phyloP scores from a whole-genome alignment of 2,113 vertebrate genomes.

The Gorsachius goisagi region DNA sequence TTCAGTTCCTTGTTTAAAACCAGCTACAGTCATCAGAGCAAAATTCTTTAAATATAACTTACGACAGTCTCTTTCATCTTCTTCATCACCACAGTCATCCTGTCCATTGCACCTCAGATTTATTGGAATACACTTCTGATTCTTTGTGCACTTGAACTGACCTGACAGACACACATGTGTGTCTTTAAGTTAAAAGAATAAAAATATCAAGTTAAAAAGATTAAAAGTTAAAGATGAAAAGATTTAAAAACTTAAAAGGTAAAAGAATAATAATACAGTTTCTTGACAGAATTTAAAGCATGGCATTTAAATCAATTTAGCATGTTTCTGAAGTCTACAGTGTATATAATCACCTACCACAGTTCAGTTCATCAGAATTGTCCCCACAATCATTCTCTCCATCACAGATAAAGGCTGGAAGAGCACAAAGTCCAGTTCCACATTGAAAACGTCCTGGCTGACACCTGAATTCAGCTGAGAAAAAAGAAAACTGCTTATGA shows the following conservation, averaged over 20 bases:
- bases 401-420: slow-evolving; percentile 97
- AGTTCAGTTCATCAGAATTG: slow-evolving; percentile 97
- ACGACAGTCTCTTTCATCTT: slow-evolving; percentile 97
- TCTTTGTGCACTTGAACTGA: slow-evolving; percentile 95
- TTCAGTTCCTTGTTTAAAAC: background rate
- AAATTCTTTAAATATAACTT: slow-evolving; percentile 68
- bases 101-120: slow-evolving; percentile 97
- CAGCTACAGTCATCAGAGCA: background rate
- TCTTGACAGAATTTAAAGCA: background rate
- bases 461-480: slow-evolving; percentile 94
- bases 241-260: background rate
- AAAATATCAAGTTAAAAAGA: background rate
- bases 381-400: slow-evolving; percentile 98
- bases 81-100: slow-evolving; percentile 94
- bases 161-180: slow-evolving; percentile 95
- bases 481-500: background rate
- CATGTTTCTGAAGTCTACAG: background rate
- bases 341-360: slow-evolving; percentile 77
- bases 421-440: slow-evolving; percentile 94
- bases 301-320: background rate
- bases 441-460: slow-evolving; percentile 97
- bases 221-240: background rate
- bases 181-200: slow-evolving; percentile 73
- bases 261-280: background rate
- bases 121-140: slow-evolving; percentile 93